Base-by-base conservation (phyloP, 2,797 vertebrate genomes). In the Artibeus jamaicensis region DNA sequence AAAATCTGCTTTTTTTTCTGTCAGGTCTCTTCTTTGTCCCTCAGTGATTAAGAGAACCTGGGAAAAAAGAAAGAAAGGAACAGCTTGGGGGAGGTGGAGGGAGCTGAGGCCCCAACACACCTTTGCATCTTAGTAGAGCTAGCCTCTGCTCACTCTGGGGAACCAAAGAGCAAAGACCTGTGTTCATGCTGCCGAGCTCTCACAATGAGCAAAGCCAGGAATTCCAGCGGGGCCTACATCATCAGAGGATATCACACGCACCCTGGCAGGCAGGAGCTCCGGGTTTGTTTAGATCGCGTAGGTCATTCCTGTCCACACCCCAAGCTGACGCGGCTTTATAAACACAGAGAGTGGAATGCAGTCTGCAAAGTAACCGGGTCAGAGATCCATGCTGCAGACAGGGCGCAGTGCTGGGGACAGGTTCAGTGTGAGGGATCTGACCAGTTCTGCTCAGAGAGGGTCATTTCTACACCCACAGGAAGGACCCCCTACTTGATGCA, bases 261-360 rank as follows among this genome's bases (percentile, higher is more conserved):
- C 76, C 77, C 79, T 77, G 82, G 78, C 86, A 59, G 65, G 93
- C 74, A 86, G 83, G 70, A 95, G 89, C 89, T 95, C 39, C 9
- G 0, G 46, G 92, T 95, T 96, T 97, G 97, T 97, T 97, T 97
- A 92, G 96, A 97, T 91, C 97, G 93, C 32, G 0, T 81, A n/a
- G 93, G 96, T 94, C 97, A 93, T 85, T 92, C 67, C 93, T 74
- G 87, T 95, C 95, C 96, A 94, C 92, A 94, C 96, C 95, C 95
- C 48, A 73, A 39, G 91, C 86, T 94, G 96, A 89, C 37, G 4
- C 26, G 12, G 93, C 94, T 96, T 89, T 96, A 68, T 90, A 94
- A 97, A 96, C 92, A 89, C 19, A 21, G 76, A 87, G 91, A 39
- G 2, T 14, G 21, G 84, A 87, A 77, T 42, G 89, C 53, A 4